Conservation (phyloP, 1,140 invertebrate species). For the Mamestra configurata region DNA sequence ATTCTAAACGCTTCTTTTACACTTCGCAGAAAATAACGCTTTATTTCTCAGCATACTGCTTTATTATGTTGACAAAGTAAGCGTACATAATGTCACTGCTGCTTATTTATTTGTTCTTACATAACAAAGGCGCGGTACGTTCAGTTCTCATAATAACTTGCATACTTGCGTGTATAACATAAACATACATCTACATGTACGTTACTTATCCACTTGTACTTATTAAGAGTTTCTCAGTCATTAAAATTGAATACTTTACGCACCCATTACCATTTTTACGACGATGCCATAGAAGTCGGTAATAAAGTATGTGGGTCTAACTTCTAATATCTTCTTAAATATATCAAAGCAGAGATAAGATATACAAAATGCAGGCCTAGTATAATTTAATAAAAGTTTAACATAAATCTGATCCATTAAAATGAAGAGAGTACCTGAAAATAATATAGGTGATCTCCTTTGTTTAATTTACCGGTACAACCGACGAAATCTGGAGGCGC, state of each 20-base stretch:
- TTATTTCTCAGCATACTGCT: constrained; percentile 19
- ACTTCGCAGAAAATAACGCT: constrained; percentile 12
- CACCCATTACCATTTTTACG: constrained; percentile 36
- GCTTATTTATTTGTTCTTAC: constrained; percentile 41
- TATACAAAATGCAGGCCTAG: not conserved
- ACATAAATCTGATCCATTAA: constrained; percentile 41
- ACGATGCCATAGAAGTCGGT: constrained; percentile 10
- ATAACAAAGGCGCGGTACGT: constrained; percentile 30
- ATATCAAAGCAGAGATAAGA: constrained; percentile 5
- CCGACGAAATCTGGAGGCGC: constrained; percentile 83
- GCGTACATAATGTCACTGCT: constrained; percentile 30
- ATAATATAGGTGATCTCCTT: constrained; percentile 80
- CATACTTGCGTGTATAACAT: constrained; percentile 16
- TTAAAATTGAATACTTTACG: constrained; percentile 39
- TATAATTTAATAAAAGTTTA: constrained; percentile 12
- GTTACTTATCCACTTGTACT: constrained; percentile 8
- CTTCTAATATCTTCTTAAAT: constrained; percentile 7
- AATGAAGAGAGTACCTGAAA: constrained; percentile 63
- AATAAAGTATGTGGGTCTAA: not conserved
- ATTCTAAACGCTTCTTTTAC: constrained; percentile 26
- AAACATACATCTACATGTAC: constrained; percentile 18
- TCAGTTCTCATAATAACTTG: constrained; percentile 19
- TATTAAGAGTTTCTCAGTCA: constrained; percentile 41
- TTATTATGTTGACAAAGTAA: constrained; percentile 38
- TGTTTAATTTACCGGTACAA: constrained; percentile 86